Percentiles rank a stretch among this genome's conserved stretches.
Conservation (phyloP, 1,140 invertebrate genomes). For the Pinna nobilis region DNA sequence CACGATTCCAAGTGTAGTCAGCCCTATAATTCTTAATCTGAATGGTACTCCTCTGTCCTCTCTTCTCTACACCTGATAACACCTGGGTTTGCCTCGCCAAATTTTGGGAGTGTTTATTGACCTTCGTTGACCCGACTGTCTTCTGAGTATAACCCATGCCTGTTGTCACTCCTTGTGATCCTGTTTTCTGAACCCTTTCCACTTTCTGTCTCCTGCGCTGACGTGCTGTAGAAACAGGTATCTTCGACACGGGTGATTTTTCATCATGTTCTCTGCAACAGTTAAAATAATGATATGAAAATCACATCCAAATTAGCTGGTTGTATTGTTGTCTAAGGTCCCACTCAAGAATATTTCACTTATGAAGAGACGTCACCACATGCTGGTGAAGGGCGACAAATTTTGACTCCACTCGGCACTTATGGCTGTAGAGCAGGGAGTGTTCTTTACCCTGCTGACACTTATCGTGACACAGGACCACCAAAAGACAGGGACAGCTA, state of each 20-base stretch:
- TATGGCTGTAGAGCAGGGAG: too few species aligned
- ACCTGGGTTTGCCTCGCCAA: slow-evolving; percentile 4
- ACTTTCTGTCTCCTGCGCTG: slow-evolving; percentile 35
- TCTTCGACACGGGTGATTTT: slow-evolving; percentile 17
- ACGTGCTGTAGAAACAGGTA: slow-evolving; percentile 37
- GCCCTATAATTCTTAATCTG: slow-evolving; percentile 61
- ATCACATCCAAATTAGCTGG: too few species aligned
- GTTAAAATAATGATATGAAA: neutral
- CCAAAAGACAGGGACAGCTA: too few species aligned
- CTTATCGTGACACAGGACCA: too few species aligned
- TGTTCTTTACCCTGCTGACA: too few species aligned
- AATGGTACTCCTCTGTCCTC: slow-evolving; percentile 29
- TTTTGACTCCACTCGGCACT: too few species aligned
- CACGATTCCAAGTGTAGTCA: slow-evolving; percentile 70
- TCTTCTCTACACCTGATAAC: neutral
- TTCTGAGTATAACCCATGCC: neutral
- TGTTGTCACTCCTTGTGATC: neutral
- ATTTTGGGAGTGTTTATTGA: neutral
- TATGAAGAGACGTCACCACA: too few species aligned
- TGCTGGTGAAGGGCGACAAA: too few species aligned
- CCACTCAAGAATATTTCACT: too few species aligned
- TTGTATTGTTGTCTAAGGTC: too few species aligned
- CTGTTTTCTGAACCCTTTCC: neutral
- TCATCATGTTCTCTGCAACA: neutral
- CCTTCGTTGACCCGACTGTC: neutral